A percentile compares a stretch with the other conserved stretches of the same genome.
phyloP scores from a whole-genome alignment of 2,113 vertebrate species.

The Crotalus tigris region DNA sequence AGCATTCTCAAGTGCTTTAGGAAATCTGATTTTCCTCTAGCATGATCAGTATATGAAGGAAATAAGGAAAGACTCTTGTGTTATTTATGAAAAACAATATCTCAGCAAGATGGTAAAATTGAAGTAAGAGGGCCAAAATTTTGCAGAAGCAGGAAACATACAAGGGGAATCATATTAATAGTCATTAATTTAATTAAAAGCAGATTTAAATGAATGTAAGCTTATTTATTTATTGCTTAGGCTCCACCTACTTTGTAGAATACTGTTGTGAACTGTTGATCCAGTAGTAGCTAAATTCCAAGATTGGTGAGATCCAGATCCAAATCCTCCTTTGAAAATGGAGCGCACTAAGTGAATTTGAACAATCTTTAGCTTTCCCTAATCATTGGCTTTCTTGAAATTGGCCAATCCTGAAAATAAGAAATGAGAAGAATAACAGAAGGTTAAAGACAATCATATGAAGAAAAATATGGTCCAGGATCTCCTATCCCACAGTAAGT shows the following conservation, averaged over 20 bases:
- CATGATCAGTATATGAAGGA: neutral
- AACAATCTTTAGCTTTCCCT: neutral
- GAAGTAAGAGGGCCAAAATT: neutral
- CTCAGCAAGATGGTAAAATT: neutral
- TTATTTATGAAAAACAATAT: neutral
- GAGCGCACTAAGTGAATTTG: neutral
- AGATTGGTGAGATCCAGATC: neutral
- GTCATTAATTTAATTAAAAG: neutral
- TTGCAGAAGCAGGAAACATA: too few species aligned
- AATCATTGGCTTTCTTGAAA: too few species aligned
- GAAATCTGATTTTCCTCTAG: neutral
- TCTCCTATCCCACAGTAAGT: neutral
- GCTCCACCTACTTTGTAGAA: neutral
- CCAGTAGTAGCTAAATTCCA: neutral
- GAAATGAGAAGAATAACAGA: neutral
- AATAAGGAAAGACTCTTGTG: neutral
- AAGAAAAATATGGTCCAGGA: neutral
- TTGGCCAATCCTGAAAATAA: neutral
- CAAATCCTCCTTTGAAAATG: neutral
- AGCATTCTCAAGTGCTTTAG: neutral
- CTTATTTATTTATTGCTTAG: neutral
- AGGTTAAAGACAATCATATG: neutral
- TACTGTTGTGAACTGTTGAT: neutral
- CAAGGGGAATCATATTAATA: too few species aligned
- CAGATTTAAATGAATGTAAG: neutral